A percentile compares a stretch with the other conserved stretches of the same genome.
phyloP scores from a whole-genome alignment of 2,888 invertebrate genomes.

The Alloplasta piceator region DNA sequence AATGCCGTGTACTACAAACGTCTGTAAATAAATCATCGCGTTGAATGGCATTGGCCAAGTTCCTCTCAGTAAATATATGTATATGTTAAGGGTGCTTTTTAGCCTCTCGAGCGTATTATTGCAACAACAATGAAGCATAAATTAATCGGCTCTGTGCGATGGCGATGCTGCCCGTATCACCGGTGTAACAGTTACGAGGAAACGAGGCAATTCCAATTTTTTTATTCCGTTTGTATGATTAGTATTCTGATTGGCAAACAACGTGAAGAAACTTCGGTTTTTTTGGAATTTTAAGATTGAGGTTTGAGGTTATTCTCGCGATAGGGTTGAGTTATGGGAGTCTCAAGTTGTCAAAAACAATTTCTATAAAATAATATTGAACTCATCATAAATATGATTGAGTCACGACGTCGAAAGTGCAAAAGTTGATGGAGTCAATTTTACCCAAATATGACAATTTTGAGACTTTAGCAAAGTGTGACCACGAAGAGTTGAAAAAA shows the following conservation, averaged over 20 bases:
- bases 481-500: too few relatives aligned
- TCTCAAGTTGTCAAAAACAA: too few relatives aligned
- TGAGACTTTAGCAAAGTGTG: too few relatives aligned
- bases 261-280: too few relatives aligned
- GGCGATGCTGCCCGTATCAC: slow-evolving; percentile 32
- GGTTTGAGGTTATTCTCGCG: too few relatives aligned
- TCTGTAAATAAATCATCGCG: slow-evolving; percentile 59
- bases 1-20: slow-evolving; percentile 40
- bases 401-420: too few relatives aligned
- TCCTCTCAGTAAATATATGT: slow-evolving; percentile 2
- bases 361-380: too few relatives aligned
- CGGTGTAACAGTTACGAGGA: slow-evolving; percentile 35
- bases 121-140: slow-evolving; percentile 63
- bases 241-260: slow-evolving; percentile 4
- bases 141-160: slow-evolving; percentile 49
- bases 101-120: slow-evolving; percentile 42
- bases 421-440: too few relatives aligned
- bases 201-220: slow-evolving; percentile 2
- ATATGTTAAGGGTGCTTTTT: slow-evolving; percentile 2
- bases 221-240: slow-evolving; percentile 5
- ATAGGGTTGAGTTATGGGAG: too few relatives aligned
- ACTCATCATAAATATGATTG: too few relatives aligned
- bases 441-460: too few relatives aligned
- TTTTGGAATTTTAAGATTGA: too few relatives aligned
- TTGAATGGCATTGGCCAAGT: slow-evolving; percentile 54